Conservation (phyloP, 2,888 invertebrate genomes). For the Listrodromus nycthemerus region DNA sequence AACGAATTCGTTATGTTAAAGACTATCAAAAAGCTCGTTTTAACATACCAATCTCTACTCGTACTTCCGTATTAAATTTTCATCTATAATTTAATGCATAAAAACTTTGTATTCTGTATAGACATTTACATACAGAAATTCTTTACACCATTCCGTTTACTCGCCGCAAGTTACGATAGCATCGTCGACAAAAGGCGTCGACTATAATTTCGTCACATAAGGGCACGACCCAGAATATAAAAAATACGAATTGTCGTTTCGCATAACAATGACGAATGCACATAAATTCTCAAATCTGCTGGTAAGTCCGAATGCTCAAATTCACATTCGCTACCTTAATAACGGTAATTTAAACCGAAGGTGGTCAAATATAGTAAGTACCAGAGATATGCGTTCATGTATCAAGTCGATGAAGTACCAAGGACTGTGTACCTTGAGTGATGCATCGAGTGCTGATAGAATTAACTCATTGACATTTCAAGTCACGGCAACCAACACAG, state of each 20-base stretch:
- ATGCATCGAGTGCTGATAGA: too few relatives aligned
- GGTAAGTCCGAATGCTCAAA: constrained; percentile 24
- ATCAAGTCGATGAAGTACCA: too few relatives aligned
- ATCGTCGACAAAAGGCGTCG: not conserved
- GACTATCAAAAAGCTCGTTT: too few relatives aligned
- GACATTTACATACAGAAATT: not conserved
- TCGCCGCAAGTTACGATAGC: not conserved
- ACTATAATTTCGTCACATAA: not conserved
- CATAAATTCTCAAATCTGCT: constrained; percentile 23
- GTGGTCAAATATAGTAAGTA: too few relatives aligned
- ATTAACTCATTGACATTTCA: too few relatives aligned
- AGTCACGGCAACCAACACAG: too few relatives aligned
- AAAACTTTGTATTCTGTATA: not conserved
- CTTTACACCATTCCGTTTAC: not conserved
- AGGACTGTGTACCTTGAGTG: too few relatives aligned
- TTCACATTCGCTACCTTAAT: not conserved
- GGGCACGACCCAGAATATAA: not conserved
- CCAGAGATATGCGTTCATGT: too few relatives aligned
- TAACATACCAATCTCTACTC: too few relatives aligned
- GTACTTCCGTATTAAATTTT: not conserved
- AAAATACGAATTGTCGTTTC: not conserved
- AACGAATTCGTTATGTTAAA: too few relatives aligned
- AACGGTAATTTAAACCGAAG: too few relatives aligned
- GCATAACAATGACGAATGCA: constrained; percentile 37
- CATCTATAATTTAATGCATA: not conserved